These are phyloP conservation scores for Myotis yumanensis DNA, from an alignment of 2,113 vertebrate genomes.

Conservation along the genomic window DNA sequence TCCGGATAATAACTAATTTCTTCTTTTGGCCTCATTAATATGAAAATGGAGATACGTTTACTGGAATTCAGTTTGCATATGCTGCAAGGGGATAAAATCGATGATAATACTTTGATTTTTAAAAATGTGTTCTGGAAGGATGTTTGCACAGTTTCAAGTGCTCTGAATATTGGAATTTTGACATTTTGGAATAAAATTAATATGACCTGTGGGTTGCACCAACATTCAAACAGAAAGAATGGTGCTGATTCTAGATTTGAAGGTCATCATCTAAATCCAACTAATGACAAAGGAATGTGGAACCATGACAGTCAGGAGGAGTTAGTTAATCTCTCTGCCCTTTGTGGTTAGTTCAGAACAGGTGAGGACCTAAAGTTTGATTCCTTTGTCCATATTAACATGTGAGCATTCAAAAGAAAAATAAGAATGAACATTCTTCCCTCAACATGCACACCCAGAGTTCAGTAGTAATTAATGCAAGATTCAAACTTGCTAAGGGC, in stretches of 20 bases:
- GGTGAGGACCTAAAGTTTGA: not conserved
- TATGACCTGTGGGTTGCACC: not conserved
- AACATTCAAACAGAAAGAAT: constrained; percentile 19
- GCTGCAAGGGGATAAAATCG: not conserved
- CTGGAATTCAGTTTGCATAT: not conserved
- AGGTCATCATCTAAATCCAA: not conserved
- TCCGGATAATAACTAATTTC: not conserved
- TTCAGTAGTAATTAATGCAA: not conserved
- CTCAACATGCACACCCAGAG: not conserved
- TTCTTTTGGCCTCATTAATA: not conserved
- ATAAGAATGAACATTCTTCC: not conserved
- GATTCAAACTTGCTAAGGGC: not conserved
- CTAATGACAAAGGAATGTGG: not conserved
- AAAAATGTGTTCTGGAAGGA: not conserved
- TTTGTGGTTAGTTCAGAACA: not conserved
- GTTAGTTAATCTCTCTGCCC: not conserved
- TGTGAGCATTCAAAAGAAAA: not conserved
- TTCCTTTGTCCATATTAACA: not conserved
- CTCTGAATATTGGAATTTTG: not conserved
- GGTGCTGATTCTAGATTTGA: not conserved
- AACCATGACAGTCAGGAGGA: not conserved
- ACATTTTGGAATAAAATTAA: constrained; percentile 42
- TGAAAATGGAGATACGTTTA: not conserved
- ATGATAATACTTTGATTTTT: not conserved
- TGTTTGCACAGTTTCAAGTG: constrained; percentile 7